Conservation (phyloP, 2,888 invertebrate species). For the Exocentrus adspersus region DNA sequence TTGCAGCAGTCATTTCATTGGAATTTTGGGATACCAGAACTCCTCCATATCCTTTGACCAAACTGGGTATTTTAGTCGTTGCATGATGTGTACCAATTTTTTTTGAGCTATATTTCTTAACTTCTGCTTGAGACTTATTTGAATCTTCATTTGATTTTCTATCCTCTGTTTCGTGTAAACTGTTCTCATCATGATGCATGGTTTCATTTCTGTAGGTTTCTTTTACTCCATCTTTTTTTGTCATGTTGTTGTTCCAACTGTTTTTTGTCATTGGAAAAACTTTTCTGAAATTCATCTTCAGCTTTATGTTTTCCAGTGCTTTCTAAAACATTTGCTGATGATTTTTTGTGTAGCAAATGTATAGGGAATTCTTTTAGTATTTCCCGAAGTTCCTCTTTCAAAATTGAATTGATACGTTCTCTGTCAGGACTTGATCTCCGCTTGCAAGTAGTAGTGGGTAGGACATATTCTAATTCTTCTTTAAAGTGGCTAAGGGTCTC, state of each 20-base stretch:
- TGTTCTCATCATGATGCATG: too few relatives aligned
- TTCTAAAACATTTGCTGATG: neutral
- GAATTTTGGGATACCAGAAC: neutral
- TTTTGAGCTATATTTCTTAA: neutral
- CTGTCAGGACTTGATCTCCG: neutral
- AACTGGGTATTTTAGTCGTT: neutral
- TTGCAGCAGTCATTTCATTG: neutral
- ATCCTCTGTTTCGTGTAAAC: too few relatives aligned
- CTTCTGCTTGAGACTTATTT: neutral
- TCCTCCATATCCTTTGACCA: neutral
- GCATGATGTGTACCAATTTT: neutral
- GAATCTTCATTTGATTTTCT: too few relatives aligned
- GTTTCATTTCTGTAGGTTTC: too few relatives aligned
- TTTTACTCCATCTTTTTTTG: too few relatives aligned
- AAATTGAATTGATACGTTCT: neutral
- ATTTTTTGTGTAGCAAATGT: neutral
- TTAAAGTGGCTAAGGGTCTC: neutral
- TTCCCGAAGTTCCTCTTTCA: neutral
- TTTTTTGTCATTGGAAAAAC: too few relatives aligned
- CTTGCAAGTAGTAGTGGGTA: neutral
- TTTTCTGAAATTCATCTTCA: too few relatives aligned
- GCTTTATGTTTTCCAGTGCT: neutral
- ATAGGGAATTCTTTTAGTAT: neutral
- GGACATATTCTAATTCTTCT: neutral
- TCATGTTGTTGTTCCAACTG: too few relatives aligned